phyloP scores from a whole-genome alignment of 2,113 vertebrate genomes.

The Mesoclemmys tuberculata region DNA sequence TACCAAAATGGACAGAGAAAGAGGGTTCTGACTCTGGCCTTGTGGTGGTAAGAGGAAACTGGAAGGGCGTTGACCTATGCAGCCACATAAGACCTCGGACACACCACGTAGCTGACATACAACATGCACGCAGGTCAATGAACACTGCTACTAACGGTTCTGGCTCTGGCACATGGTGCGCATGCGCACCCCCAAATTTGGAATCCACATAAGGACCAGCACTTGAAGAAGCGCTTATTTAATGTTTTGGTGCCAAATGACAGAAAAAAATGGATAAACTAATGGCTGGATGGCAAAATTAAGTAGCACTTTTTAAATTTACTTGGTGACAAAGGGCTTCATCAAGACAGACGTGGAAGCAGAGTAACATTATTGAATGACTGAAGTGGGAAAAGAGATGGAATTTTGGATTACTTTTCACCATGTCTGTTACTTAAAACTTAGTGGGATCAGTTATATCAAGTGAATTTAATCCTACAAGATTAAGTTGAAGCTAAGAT shows the following conservation, averaged over 20 bases:
- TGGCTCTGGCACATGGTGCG: too few relatives aligned
- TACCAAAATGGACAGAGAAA: too few relatives aligned
- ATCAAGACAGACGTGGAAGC: background rate
- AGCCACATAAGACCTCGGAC: too few relatives aligned
- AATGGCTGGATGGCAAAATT: background rate
- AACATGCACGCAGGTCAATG: too few relatives aligned
- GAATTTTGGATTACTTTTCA: background rate
- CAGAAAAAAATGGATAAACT: background rate
- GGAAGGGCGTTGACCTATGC: too few relatives aligned
- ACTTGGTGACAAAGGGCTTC: background rate
- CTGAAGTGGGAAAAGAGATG: background rate
- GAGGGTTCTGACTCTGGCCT: too few relatives aligned
- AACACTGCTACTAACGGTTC: too few relatives aligned
- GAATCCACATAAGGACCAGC: too few relatives aligned
- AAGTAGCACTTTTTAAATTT: background rate
- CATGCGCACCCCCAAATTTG: too few relatives aligned
- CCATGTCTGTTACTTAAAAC: fast-evolving
- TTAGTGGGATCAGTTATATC: background rate
- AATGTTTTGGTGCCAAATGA: background rate
- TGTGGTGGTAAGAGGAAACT: too few relatives aligned
- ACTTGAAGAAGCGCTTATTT: too few relatives aligned
- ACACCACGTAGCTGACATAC: too few relatives aligned
- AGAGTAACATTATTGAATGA: background rate
- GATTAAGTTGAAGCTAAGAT: fast-evolving
- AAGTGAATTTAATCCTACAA: background rate